A percentile compares a stretch with the other conserved stretches of the same genome.
These are phyloP conservation scores for Eudyptes chrysolophus DNA, from an alignment of 2,113 vertebrate species.

Conservation along the genomic window DNA sequence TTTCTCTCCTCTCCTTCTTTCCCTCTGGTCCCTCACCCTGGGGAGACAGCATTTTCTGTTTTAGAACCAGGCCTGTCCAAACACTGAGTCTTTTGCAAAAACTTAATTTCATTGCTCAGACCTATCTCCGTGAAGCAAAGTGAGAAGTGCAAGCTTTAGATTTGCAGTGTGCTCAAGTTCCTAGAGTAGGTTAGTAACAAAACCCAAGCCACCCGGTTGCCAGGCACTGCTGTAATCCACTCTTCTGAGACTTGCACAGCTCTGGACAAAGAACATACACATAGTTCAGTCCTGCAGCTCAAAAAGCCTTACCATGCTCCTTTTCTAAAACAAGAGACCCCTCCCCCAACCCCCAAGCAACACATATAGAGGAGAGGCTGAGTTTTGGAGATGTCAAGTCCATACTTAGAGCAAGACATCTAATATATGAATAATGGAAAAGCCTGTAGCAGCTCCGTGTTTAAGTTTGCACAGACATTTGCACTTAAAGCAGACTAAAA, in stretches of 20 bases:
- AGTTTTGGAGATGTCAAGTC: background rate
- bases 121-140: background rate
- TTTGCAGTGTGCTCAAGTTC: background rate
- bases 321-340: background rate
- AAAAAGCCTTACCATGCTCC: background rate
- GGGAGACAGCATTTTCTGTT: background rate
- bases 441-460: background rate
- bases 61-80: background rate
- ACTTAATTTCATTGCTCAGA: background rate
- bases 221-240: background rate
- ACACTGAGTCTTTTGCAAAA: background rate
- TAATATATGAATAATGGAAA: background rate
- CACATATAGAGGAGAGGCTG: background rate
- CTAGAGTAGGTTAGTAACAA: background rate
- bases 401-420: background rate
- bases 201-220: background rate
- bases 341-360: background rate
- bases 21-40: background rate
- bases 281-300: background rate
- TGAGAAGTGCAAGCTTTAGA: background rate
- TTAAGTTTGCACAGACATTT: slow-evolving; percentile 7
- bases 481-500: background rate
- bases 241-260: background rate
- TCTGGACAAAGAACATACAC: background rate
- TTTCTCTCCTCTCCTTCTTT: background rate